Evolutionary conservation across 2,888 invertebrate species (phyloP).

Genomic region (Cryptophagus acutangulus): DNA sequence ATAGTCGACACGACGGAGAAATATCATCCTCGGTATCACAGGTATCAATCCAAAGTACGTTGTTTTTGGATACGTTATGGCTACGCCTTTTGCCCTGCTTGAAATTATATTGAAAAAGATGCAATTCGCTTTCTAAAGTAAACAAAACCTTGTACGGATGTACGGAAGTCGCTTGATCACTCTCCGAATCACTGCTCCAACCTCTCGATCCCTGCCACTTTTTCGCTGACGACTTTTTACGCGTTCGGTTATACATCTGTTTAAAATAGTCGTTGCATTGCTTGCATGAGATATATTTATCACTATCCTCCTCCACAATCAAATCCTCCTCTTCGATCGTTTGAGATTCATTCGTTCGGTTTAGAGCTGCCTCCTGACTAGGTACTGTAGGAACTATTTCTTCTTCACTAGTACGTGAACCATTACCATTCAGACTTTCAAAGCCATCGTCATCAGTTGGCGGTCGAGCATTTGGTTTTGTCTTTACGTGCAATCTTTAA

Average conservation of each 20-base stretch:
- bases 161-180: too few species aligned
- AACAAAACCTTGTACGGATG: too few species aligned
- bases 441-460: slow-evolving; percentile 71
- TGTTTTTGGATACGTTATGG: too few species aligned
- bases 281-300: slow-evolving; percentile 20
- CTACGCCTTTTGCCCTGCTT: too few species aligned
- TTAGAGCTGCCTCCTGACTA: neutral
- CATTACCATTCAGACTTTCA: slow-evolving; percentile 79
- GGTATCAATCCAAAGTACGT: too few species aligned
- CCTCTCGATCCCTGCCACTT: too few species aligned
- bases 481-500: too few species aligned
- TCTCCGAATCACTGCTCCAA: slow-evolving; percentile 23
- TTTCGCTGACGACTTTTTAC: too few species aligned
- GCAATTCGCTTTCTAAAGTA: too few species aligned
- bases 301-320: slow-evolving; percentile 12
- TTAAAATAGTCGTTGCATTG: slow-evolving; percentile 27
- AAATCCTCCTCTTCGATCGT: slow-evolving; percentile 12
- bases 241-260: slow-evolving; percentile 18
- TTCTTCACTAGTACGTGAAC: slow-evolving; percentile 55
- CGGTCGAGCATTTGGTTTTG: neutral
- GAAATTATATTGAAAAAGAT: too few species aligned
- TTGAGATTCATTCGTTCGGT: neutral
- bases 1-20: slow-evolving; percentile 23
- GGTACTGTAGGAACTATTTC: slow-evolving; percentile 27
- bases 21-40: slow-evolving; percentile 36